These are phyloP conservation scores for Lepidonotus clava DNA, from an alignment of 2,888 invertebrate genomes.

Conservation along the genomic window DNA sequence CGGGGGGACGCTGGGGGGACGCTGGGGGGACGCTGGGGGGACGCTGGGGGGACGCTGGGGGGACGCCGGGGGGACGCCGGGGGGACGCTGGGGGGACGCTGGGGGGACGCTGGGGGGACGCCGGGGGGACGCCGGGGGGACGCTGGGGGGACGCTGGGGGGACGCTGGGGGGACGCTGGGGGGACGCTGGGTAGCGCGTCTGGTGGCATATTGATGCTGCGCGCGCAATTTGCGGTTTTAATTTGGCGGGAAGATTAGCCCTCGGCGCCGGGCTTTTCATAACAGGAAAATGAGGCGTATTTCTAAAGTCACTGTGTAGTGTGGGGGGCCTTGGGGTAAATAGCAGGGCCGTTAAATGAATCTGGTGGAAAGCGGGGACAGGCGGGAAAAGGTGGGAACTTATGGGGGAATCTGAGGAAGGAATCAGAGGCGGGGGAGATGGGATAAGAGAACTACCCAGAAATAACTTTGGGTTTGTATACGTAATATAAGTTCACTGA, in stretches of 20 bases:
- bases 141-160: not conserved
- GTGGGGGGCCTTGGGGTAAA: too few relatives aligned
- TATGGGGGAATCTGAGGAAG: too few relatives aligned
- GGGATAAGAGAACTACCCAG: too few relatives aligned
- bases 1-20: not conserved
- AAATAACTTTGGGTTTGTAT: too few relatives aligned
- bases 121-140: not conserved
- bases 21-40: not conserved
- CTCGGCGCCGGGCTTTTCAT: not conserved
- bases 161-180: not conserved
- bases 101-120: not conserved
- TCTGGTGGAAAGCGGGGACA: too few relatives aligned
- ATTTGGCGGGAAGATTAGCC: not conserved
- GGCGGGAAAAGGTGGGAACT: too few relatives aligned
- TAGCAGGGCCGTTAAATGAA: too few relatives aligned
- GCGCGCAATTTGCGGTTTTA: not conserved
- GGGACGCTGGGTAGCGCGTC: not conserved
- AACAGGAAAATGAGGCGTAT: not conserved
- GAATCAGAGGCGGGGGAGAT: too few relatives aligned
- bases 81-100: not conserved
- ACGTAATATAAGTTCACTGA: too few relatives aligned
- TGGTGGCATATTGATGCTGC: constrained; percentile 9
- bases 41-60: not conserved
- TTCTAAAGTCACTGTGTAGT: not conserved
- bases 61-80: too few relatives aligned